Percentiles rank a stretch among this genome's conserved stretches.
phyloP scores from a whole-genome alignment of 1,140 invertebrate species.

The Lanistes nyassanus region DNA sequence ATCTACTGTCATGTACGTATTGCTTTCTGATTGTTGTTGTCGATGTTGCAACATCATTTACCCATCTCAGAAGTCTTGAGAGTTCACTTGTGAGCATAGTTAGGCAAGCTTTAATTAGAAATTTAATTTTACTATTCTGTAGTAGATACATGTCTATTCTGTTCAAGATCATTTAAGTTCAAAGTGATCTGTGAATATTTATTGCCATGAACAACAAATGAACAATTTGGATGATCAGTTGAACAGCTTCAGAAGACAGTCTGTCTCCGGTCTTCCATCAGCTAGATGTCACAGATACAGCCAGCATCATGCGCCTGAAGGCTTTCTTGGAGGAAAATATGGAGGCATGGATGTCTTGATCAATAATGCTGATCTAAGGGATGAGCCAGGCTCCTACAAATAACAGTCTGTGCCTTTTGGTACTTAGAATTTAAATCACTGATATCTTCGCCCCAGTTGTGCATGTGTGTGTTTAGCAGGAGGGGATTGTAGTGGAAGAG shows the following conservation, averaged over 20 bases:
- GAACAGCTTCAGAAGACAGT: conserved; percentile 69
- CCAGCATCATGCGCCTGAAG: conserved; percentile 72
- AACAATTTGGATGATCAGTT: conserved; percentile 70
- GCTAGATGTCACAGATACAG: conserved; percentile 73
- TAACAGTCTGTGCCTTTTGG: conserved; percentile 55
- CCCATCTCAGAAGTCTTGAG: too few relatives aligned
- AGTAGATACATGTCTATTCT: not conserved
- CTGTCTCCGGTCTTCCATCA: conserved; percentile 74
- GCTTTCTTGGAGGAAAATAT: conserved; percentile 75
- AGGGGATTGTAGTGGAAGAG: conserved; percentile 59
- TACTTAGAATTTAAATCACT: too few relatives aligned
- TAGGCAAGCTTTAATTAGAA: not conserved
- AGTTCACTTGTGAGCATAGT: too few relatives aligned
- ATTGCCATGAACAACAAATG: conserved; percentile 69
- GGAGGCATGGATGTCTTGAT: conserved; percentile 83
- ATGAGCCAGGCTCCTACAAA: conserved; percentile 67
- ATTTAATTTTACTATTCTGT: not conserved
- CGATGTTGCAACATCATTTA: not conserved
- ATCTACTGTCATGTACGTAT: not conserved
- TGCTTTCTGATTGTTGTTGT: not conserved
- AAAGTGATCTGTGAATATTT: not conserved
- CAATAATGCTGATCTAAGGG: conserved; percentile 87
- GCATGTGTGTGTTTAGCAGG: conserved; percentile 36
- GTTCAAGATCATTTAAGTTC: not conserved
- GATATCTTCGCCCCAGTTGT: too few relatives aligned